These are phyloP conservation scores for Parascotia fuliginaria DNA, from an alignment of 2,888 invertebrate genomes.

Conservation along the genomic window DNA sequence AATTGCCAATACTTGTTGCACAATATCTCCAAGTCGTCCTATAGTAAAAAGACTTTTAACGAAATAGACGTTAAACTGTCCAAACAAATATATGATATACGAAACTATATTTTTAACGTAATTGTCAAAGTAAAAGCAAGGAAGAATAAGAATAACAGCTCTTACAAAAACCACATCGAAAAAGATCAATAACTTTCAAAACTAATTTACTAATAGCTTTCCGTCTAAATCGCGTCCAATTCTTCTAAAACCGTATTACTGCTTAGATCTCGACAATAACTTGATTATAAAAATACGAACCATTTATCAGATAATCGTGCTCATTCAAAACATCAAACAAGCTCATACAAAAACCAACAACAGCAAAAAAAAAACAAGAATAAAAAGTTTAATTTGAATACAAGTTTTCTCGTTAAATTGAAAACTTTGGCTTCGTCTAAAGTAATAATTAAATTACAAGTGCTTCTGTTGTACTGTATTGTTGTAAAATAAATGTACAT, in stretches of 20 bases:
- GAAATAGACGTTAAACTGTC: too few relatives aligned
- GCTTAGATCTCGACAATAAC: not conserved
- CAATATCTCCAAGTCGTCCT: too few relatives aligned
- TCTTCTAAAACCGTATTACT: not conserved
- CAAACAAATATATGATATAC: too few relatives aligned
- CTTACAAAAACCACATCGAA: not conserved
- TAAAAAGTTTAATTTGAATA: slow-evolving; percentile 14
- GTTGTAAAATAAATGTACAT: not conserved
- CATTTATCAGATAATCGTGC: slow-evolving; percentile 7
- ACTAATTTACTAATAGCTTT: not conserved
- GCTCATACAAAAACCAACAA: too few relatives aligned
- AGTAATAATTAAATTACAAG: slow-evolving; percentile 36
- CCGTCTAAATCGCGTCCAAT: slow-evolving; percentile 1
- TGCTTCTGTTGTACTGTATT: slow-evolving; percentile 6
- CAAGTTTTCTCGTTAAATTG: slow-evolving; percentile 47
- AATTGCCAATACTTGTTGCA: too few relatives aligned
- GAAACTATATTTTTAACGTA: too few relatives aligned
- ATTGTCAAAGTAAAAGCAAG: not conserved
- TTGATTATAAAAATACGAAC: slow-evolving; percentile 3
- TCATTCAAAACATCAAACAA: too few relatives aligned
- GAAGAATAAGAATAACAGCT: not conserved
- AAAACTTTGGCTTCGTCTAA: slow-evolving; percentile 35
- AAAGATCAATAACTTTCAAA: not conserved
- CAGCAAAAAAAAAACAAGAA: slow-evolving; percentile 4
- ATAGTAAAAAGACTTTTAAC: too few relatives aligned